Evolutionary conservation across 2,888 invertebrate genomes (phyloP), one percentile per base, ranked within the genome.

Genomic region (Orthosia gracilis): DNA sequence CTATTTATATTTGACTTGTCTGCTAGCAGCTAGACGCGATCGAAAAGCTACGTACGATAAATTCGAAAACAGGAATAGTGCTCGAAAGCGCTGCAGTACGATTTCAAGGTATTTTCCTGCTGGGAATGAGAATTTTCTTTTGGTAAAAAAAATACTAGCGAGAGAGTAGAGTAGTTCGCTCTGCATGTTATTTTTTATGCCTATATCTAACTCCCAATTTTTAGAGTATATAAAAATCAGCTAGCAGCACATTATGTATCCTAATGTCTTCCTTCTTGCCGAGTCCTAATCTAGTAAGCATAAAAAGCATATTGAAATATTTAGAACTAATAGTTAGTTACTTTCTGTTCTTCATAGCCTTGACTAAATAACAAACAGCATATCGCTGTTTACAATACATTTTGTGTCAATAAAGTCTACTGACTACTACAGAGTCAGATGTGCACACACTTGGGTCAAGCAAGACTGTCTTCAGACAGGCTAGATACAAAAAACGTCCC

Each of bases 251-350:
- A n/a, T 31, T 57, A 26, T 62, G 17, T 12, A 62, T 79, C 52
- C 17, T 49, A 26, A 78, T 23, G 63, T 72, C 58, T 79, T 78
- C 73, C 79, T 15, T 40, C 13, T 64, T 64, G 49, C 21, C 23
- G 45, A 45, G 7, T 13, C 18, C 47, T 47, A 63, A 31, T 52
- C n/a, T 47, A 55, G 12, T 54, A 47, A 26, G 11, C 3, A 40
- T 59, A 17, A 40, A 11, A 11, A 26, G 12, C n/a, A 50, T n/a
- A 31, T 11, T 57, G 17, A 52, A 47, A 55, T 54, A 49, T 54
- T 54, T 59, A 52, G 2, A 15, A 18, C 4, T 57, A 15, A 18
- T 45, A 57, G 13, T 26, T 45, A 57, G 13, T 26, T 49, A 23
- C 17, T 52, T 47, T 67, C 2, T n/a, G n/a, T 17, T 31, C 31